Evolutionary conservation across 1,140 invertebrate genomes (phyloP), one percentile per base, ranked within the genome.

Genomic region (Tribolium madens): DNA sequence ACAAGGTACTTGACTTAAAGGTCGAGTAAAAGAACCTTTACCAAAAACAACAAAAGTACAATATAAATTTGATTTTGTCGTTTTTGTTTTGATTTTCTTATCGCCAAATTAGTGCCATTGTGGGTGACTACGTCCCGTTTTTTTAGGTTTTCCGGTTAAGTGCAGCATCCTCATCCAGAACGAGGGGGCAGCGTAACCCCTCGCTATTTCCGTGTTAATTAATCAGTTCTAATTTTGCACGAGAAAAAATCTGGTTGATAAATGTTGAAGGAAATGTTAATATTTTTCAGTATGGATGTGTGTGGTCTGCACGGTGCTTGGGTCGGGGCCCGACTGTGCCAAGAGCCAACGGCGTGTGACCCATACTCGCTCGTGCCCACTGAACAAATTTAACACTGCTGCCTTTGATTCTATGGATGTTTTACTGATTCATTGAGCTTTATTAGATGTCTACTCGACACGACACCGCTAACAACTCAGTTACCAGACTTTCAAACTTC

Each of bases 301-400:
- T 81, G 80, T 81, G 80, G 80, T 81, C 80, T 76, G 76, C 77
- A 81, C 80, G 80, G 75, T 80, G 17, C 79, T 77, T 76, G 79
- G 71, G 69, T 77, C 78, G 72, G 76, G 69, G 21, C 70, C 70
- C 69, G 57, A 26, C 76, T 77, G 57, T 69, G 74, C 69, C 69
- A 73, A 71, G 72, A 78, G 52, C 71, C 76, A 81, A 81, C 78
- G 78, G 78, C 76, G 80, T 75, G 78, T 78, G 77, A 81, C 80
- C 80, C 78, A 78, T 79, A 75, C 53, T 53, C 70, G 80, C 74
- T 75, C 76, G 79, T 81, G 79, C 80, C 76, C 80, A 79, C 72
- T 78, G 79, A 78, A 81, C 80, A 79, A 76, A 81, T 81, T 81
- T 81, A 81, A 80, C 80, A 81, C 79, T 76, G 76, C 78, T 79